A percentile compares a stretch with the other conserved stretches of the same genome.
Evolutionary conservation across 2,113 vertebrate species (phyloP).

Genomic region (Cryptoleucopteryx plumbea): DNA sequence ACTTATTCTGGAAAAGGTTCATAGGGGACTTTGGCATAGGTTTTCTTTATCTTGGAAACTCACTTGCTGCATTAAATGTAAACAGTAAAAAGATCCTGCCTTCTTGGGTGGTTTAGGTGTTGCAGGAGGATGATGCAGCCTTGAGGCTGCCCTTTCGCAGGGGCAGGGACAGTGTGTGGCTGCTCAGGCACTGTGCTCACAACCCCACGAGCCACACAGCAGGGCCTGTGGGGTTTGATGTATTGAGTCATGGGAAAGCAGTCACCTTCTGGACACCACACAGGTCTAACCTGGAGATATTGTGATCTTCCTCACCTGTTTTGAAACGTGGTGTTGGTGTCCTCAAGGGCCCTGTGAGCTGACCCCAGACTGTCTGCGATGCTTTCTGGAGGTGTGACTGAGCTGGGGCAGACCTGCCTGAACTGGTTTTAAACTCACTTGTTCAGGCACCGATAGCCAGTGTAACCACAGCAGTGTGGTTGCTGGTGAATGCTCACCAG

Average conservation of each 20-base stretch:
- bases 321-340: rapidly evolving
- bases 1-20: neutral
- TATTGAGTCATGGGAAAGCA: neutral
- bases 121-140: neutral
- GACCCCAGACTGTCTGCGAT: neutral
- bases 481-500: neutral
- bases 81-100: neutral
- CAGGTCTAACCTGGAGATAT: neutral
- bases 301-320: rapidly evolving
- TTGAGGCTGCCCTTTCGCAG: neutral
- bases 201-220: neutral
- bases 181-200: neutral
- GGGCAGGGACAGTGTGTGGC: neutral
- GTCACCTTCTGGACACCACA: rapidly evolving
- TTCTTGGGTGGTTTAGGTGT: neutral
- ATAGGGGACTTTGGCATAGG: neutral
- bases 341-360: neutral
- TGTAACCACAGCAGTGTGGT: neutral
- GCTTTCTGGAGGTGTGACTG: neutral
- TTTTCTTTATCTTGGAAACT: neutral
- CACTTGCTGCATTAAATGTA: neutral
- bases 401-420: neutral
- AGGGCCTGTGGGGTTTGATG: neutral
- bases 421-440: neutral
- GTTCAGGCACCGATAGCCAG: neutral